phyloP scores from a whole-genome alignment of 2,888 invertebrate species.

The Cryptophagus acutangulus region DNA sequence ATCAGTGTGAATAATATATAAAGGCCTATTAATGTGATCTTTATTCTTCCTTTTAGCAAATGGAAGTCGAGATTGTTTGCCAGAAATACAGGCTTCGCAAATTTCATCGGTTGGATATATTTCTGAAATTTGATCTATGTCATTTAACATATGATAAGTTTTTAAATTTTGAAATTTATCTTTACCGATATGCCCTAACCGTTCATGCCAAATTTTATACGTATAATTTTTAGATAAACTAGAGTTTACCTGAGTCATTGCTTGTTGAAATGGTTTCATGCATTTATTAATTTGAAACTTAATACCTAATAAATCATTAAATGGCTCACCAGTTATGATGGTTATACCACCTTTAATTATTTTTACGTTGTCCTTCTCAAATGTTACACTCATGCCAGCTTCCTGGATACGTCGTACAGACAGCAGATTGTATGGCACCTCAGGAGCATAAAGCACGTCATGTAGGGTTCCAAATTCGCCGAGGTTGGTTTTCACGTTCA shows the following conservation, averaged over 20 bases:
- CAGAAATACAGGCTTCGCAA: constrained; percentile 16
- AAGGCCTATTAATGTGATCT: constrained; percentile 13
- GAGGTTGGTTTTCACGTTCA: constrained; percentile 32
- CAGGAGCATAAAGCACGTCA: constrained; percentile 33
- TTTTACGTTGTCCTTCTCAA: constrained; percentile 28
- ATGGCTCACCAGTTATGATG: constrained; percentile 27
- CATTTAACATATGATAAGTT: constrained; percentile 6
- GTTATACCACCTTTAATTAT: constrained; percentile 22
- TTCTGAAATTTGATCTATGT: background rate
- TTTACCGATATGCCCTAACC: constrained; percentile 13
- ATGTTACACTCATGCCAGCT: constrained; percentile 32
- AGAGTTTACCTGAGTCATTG: constrained; percentile 8
- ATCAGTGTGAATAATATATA: constrained; percentile 18
- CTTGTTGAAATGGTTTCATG: background rate
- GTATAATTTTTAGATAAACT: constrained; percentile 11
- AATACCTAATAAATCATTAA: constrained; percentile 23
- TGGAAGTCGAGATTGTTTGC: constrained; percentile 12
- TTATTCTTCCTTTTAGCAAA: constrained; percentile 15
- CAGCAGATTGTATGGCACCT: constrained; percentile 35
- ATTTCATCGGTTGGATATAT: constrained; percentile 2
- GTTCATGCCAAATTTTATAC: constrained; percentile 32
- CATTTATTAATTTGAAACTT: constrained; percentile 17
- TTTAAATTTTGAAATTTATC: constrained; percentile 12
- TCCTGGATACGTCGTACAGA: constrained; percentile 27
- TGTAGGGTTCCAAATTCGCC: constrained; percentile 23